Base-by-base conservation (phyloP, 1,140 invertebrate species). In the Mactra quadrangularis region DNA sequence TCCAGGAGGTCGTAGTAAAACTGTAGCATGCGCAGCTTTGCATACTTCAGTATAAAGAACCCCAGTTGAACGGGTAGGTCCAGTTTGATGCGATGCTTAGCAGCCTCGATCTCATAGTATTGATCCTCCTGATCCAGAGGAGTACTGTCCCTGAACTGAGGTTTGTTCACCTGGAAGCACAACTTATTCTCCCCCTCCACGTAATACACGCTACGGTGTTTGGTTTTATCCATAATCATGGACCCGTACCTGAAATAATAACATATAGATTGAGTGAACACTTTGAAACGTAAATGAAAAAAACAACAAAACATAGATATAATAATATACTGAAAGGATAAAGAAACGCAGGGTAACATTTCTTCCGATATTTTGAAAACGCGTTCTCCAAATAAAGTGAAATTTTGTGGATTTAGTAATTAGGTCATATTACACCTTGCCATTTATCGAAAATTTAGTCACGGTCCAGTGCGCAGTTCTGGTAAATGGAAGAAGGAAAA, bases 1-100 rank as follows among this genome's bases (percentile, higher is more conserved):
- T 87, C 79, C 22, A 88, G 19, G 31, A 82, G 81, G 60, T 88
- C 87, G 38, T 84, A 87, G 60, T 87, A 84, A 74, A 86, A 87
- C 53, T 87, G 31, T 13, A 87, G 66, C 84, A 88, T 88, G 13
- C 79, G 33, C 31, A 88, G 50, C 53, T 88, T 88, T 25, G 83
- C 86, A 27, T 83, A 83, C 52, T 87, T 79, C 31, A 87, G 75
- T 13, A 89, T 85, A 52, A 85, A 85, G 62, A 72, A 87, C 6
- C 84, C 84, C 27, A 86, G 79, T 85, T 83, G 11, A 55, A n/a
- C 3, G 83, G 85, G 45, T 29, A 86, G 59, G 53, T 77, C 53
- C 17, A 64, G 45, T 22, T 66, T 52, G 22, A 86, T 74, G 0
- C 22, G 11, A 29, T 55, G n/a, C 50, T 85, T 86, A 22, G 31